phyloP scores from a whole-genome alignment of 2,888 invertebrate genomes.

The Drosophila tanythrix region DNA sequence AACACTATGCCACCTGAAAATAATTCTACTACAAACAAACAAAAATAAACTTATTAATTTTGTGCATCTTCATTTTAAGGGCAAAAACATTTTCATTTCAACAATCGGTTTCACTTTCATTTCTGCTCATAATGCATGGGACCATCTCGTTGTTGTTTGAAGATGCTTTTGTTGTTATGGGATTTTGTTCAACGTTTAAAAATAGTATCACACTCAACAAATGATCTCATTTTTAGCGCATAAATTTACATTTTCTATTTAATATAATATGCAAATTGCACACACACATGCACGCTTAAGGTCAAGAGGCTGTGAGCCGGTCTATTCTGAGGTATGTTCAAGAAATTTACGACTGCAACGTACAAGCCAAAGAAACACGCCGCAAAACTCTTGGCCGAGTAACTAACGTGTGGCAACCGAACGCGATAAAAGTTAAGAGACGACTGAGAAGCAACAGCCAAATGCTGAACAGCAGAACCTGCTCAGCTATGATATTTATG shows the following conservation, averaged over 20 bases:
- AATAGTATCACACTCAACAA: slow-evolving; percentile 51
- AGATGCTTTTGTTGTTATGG: slow-evolving; percentile 23
- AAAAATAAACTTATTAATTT: slow-evolving; percentile 1
- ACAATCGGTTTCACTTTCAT: slow-evolving; percentile 51
- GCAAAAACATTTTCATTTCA: slow-evolving; percentile 3
- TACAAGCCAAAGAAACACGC: slow-evolving; percentile 39
- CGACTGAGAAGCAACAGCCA: slow-evolving; percentile 46
- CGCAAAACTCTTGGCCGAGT: slow-evolving; percentile 36
- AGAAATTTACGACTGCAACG: slow-evolving; percentile 41
- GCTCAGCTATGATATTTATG: slow-evolving; percentile 13
- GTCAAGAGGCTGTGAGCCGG: slow-evolving; percentile 60
- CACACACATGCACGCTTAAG: slow-evolving; percentile 45
- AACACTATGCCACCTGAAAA: background rate
- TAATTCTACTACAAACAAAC: background rate
- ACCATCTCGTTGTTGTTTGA: slow-evolving; percentile 21
- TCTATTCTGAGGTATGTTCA: slow-evolving; percentile 45
- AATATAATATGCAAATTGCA: slow-evolving; percentile 66
- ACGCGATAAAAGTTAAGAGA: slow-evolving; percentile 52
- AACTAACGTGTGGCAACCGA: slow-evolving; percentile 35
- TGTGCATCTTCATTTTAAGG: slow-evolving; percentile 15
- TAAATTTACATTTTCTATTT: slow-evolving; percentile 57
- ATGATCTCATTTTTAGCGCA: slow-evolving; percentile 74
- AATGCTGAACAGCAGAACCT: slow-evolving; percentile 22
- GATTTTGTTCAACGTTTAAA: slow-evolving; percentile 40
- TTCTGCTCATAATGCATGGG: slow-evolving; percentile 8